Base-by-base conservation (phyloP, 2,888 invertebrate species). In the Hirtodrosophila histrioides region DNA sequence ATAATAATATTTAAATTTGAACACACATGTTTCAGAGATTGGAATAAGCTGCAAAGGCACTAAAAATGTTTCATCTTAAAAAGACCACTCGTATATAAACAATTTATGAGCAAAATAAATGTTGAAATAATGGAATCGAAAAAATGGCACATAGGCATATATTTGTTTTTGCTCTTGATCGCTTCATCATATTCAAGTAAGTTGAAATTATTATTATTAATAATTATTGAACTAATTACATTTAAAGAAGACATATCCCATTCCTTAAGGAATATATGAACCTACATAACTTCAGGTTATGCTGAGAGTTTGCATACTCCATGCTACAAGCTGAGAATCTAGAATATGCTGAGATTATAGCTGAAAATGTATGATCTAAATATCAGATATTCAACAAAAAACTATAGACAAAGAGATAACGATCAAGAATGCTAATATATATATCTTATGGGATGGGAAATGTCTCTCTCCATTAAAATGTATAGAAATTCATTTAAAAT, bases 181-280 rank as follows among this genome's bases (percentile, higher is more conserved):
- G 79, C 86, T 53, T 84, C 85, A 53, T 78, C 89, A 49, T 88
- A 85, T 77, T 89, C 90, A 81, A 90, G 90, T 90, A 77, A 84
- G 89, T 78, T 31, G 31, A 35, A 35, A 33, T 12, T 35, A 39
- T 27, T 39, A 23, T 36, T 11, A 36, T 36, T 36, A 27, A 27
- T 36, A 36, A 17, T 1, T 17, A 17, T 2, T 17, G 17, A 17
- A 17, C 17, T 17, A 17, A 17, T 17, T 17, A 17, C 17, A 17
- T 17, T 36, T 36, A n/a, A 11, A 11, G n/a, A 27, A 27, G 6
- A 27, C 27, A 27, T 27, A 2, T 27, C 6, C 3, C 5, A 27
- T 27, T 6, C 4, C 27, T 0, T 27, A 27, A 6, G 3, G 1
- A 27, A 27, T 6, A 27, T 27, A 5, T 27, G n/a, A n/a, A n/a